Percentiles rank a stretch among this genome's conserved stretches.
Evolutionary conservation across 1,140 invertebrate genomes (phyloP).

Genomic region (Heliothis virescens): DNA sequence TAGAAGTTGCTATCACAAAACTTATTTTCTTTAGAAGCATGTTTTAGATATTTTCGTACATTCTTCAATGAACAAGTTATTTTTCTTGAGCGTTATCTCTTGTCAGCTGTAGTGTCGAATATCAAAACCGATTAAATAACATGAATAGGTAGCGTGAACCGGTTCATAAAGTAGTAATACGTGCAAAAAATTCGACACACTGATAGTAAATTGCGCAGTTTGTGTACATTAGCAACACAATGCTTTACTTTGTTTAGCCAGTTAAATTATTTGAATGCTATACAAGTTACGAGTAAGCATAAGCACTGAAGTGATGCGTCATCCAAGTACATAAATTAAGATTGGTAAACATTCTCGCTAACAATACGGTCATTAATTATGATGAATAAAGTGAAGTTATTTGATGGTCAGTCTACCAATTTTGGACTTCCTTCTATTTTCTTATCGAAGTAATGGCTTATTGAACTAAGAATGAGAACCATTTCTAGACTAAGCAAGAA

Average conservation of each 20-base stretch:
- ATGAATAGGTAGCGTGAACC: constrained; percentile 29
- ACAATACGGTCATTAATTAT: background rate
- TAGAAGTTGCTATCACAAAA: no score
- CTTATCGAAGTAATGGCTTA: no score
- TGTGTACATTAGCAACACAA: constrained; percentile 33
- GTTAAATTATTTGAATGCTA: constrained; percentile 1
- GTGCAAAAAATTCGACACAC: constrained; percentile 37
- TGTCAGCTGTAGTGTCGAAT: constrained; percentile 12
- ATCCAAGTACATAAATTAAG: background rate
- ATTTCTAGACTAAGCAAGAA: no score
- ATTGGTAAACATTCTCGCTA: background rate
- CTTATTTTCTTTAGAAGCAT: no score
- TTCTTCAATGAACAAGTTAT: background rate
- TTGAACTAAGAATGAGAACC: no score
- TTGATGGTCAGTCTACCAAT: no score
- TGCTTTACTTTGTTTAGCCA: background rate
- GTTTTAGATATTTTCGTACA: background rate
- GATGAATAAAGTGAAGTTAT: background rate
- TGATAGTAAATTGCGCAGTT: constrained; percentile 32
- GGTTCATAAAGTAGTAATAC: constrained; percentile 19
- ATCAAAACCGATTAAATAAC: constrained; percentile 37
- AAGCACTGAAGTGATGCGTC: background rate
- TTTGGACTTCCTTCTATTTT: no score
- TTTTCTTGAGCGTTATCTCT: constrained; percentile 20
- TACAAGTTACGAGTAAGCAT: constrained; percentile 7